Percentiles rank a stretch among this genome's conserved stretches.
Evolutionary conservation across 2,888 invertebrate genomes (phyloP).

Genomic region (Colostygia pectinataria): DNA sequence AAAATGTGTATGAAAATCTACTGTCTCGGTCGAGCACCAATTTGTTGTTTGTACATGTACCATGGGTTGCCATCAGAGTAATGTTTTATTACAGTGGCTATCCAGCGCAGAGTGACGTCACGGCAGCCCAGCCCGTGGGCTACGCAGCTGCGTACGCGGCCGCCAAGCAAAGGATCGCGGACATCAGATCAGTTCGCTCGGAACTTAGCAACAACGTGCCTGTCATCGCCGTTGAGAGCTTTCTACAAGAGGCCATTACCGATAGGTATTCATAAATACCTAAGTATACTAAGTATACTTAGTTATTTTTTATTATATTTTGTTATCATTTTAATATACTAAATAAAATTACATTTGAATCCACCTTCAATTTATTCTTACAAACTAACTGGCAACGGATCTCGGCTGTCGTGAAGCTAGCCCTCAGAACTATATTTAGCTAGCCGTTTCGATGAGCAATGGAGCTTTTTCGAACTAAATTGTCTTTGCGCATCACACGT

Average conservation of each 20-base stretch:
- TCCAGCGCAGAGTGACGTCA: slow-evolving; percentile 82
- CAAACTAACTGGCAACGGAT: no score
- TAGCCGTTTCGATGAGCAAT: no score
- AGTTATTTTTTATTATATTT: background rate
- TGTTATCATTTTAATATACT: background rate
- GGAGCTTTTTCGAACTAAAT: no score
- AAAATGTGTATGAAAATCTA: no score
- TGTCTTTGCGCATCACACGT: no score
- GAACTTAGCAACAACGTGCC: slow-evolving; percentile 85
- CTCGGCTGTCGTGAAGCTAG: no score
- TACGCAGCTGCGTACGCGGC: slow-evolving; percentile 89
- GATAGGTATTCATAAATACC: slow-evolving; percentile 81
- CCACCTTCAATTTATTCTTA: no score
- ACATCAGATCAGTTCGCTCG: slow-evolving; percentile 77
- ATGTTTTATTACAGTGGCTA: slow-evolving; percentile 78
- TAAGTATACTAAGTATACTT: background rate
- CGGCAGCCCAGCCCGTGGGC: slow-evolving; percentile 90
- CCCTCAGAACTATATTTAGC: no score
- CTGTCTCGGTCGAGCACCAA: no score
- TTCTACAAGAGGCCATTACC: slow-evolving; percentile 86
- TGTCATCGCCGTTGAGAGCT: slow-evolving; percentile 89
- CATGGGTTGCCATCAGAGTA: no score
- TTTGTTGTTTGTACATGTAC: no score
- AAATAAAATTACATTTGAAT: no score
- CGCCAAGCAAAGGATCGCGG: slow-evolving; percentile 88